These are phyloP conservation scores for Halcyon senegalensis DNA, from an alignment of 2,113 vertebrate species.

Conservation along the genomic window DNA sequence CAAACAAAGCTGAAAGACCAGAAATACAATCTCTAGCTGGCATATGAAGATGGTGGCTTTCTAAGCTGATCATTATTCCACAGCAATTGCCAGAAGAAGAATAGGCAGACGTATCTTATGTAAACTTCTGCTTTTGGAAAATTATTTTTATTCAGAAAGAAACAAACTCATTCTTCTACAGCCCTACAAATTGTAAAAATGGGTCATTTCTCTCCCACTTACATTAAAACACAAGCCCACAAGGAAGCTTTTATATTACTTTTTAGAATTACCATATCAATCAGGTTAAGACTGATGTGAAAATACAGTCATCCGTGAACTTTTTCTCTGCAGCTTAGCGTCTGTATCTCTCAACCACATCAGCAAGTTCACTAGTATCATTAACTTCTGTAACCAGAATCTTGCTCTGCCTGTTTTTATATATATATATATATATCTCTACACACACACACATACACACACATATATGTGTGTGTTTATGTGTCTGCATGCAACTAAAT, in stretches of 20 bases:
- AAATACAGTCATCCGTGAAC: background rate
- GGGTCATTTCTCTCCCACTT: background rate
- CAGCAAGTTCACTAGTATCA: background rate
- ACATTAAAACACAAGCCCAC: background rate
- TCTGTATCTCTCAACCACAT: background rate
- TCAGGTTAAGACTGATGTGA: background rate
- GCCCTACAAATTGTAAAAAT: background rate
- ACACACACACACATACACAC: background rate
- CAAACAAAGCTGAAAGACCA: background rate
- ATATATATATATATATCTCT: too few relatives aligned
- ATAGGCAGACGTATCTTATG: background rate
- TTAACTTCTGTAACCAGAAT: background rate
- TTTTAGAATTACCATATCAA: background rate
- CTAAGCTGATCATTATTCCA: background rate
- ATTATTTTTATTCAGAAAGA: background rate
- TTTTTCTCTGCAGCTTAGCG: background rate
- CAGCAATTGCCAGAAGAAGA: background rate
- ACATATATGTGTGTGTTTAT: background rate
- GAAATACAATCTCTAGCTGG: background rate
- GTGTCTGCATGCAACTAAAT: background rate
- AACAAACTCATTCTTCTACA: background rate
- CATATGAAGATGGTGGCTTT: background rate
- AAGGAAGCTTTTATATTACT: background rate
- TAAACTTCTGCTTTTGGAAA: conserved; percentile 2
- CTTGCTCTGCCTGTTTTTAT: background rate